A percentile compares a stretch with the other conserved stretches of the same genome.
Conservation (phyloP, 2,888 invertebrate species). For the Sphecodes monilicornis region DNA sequence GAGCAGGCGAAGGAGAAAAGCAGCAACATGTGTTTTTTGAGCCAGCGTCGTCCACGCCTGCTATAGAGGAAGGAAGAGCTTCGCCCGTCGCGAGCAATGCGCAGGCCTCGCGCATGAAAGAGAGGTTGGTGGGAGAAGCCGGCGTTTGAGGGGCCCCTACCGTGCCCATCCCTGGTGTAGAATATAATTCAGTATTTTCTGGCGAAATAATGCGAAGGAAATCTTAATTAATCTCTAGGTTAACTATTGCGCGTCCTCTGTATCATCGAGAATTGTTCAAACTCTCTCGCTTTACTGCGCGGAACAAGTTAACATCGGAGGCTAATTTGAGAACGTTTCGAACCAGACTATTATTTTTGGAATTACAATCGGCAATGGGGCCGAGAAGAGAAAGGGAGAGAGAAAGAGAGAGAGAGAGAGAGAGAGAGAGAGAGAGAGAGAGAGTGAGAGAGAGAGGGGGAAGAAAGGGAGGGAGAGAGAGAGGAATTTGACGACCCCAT, state of each 20-base stretch:
- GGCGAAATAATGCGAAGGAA: neutral
- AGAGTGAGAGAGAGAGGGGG: neutral
- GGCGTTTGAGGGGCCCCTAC: no score
- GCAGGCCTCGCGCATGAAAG: no score
- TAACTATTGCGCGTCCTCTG: neutral
- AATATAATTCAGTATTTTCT: neutral
- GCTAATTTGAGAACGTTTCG: constrained; percentile 11
- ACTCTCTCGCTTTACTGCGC: neutral
- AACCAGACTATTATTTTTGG: neutral
- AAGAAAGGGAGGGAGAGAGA: no score
- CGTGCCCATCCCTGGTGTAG: no score
- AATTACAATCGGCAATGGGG: neutral
- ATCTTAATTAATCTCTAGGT: neutral
- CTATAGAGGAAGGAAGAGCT: no score
- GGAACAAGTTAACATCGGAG: neutral
- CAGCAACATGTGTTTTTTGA: no score
- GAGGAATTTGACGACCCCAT: neutral
- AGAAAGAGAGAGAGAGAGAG: neutral
- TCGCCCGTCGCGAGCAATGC: no score
- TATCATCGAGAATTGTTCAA: constrained; percentile 31
- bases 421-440: neutral
- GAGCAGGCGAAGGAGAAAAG: no score
- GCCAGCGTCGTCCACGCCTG: no score
- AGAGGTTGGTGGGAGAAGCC: no score
- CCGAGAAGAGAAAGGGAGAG: neutral